Evolutionary conservation across 2,113 vertebrate species (phyloP), one percentile per base, ranked within the genome.

Genomic region (Grammomys dolichurus): DNA sequence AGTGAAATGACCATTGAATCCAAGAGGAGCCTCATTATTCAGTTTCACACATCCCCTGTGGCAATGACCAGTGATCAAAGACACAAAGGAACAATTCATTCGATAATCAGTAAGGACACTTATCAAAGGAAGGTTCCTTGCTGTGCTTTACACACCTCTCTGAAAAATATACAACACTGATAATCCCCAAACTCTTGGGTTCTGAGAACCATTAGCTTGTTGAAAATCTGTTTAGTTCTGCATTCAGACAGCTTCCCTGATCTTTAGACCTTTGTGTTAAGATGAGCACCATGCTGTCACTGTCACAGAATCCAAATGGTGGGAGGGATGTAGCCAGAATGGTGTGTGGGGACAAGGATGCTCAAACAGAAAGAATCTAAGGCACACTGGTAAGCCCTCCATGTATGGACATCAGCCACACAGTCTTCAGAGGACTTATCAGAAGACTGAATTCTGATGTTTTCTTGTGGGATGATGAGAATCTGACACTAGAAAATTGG

Each of bases 341-440:
- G 4, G 36, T 84, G 20, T 43, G 11, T 24, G 1, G 26, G 82
- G 10, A 19, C 0, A 7, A 28, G 17, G 31, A 3, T 54, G 9
- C 12, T 58, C 81, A 36, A 4, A 26, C 28, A 16, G 69, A 40
- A 48, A 26, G 33, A 28, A 26, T 5, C 3, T 26, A 10, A 0
- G 20, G 7, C 0, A 10, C 3, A 4, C 0, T 56, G 26, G 4
- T n/a, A n/a, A n/a, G 43, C 0, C 0, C 20, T 20, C 54, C 2
- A 1, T 46, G 14, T 26, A 14, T 26, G 13, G 22, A 36, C 31
- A 14, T 48, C 51, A 63, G 3, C 5, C 28, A 36, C 13, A 3
- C 17, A 5, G 58, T 77, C 33, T 43, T 40, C 19, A 36, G 36
- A 67, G 46, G 26, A n/a, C 36, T 63, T 40, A 3, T 1, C 8